phyloP scores from a whole-genome alignment of 2,797 vertebrate species.

The Muscicapa striata region DNA sequence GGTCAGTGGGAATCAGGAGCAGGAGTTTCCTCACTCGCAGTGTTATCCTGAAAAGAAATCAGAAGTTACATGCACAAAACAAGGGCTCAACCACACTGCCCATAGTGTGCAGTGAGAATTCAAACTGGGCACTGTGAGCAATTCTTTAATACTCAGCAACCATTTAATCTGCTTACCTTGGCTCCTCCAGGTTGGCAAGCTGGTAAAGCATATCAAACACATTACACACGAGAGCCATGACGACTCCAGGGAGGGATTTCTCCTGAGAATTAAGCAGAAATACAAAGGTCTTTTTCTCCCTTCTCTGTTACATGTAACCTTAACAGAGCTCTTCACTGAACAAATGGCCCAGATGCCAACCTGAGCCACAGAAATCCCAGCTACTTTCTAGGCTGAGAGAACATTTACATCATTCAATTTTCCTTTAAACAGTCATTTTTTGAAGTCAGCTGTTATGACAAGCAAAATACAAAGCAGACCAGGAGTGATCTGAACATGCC shows the following conservation, averaged over 20 bases:
- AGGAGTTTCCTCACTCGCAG: conserved; percentile 95
- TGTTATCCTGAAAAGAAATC: conserved; percentile 86
- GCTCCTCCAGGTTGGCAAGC: conserved; percentile 95
- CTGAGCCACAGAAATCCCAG: not conserved
- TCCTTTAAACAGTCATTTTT: not conserved
- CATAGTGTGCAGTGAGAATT: not conserved
- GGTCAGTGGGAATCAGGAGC: conserved; percentile 96
- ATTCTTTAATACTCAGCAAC: not conserved
- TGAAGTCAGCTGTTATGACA: not conserved
- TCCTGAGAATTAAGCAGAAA: conserved; percentile 81
- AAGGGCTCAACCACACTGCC: not conserved
- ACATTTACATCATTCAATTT: not conserved
- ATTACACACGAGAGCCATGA: conserved; percentile 98
- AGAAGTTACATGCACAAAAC: not conserved
- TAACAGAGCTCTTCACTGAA: not conserved
- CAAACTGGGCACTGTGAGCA: not conserved
- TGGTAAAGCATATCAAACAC: conserved; percentile 99
- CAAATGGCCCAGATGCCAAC: not conserved
- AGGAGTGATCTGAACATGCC: not conserved
- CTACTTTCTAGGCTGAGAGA: not conserved
- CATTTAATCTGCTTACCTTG: conserved; percentile 78
- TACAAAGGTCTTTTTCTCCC: not conserved
- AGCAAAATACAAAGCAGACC: not conserved
- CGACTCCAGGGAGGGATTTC: conserved; percentile 96
- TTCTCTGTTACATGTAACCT: not conserved